Evolutionary conservation across 2,113 vertebrate species (phyloP).

Genomic region (Perognathus longimembris): DNA sequence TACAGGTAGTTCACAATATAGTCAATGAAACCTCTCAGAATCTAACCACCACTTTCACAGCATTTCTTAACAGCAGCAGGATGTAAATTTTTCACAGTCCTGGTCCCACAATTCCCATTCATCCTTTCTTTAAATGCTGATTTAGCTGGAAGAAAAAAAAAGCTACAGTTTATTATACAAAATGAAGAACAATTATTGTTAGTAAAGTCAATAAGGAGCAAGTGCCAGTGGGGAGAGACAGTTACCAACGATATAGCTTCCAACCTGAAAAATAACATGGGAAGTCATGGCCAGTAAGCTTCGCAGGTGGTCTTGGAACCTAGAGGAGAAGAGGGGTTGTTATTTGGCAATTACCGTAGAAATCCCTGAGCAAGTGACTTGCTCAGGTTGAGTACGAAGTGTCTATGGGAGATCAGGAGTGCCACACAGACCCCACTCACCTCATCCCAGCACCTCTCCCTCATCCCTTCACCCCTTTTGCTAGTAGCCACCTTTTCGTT

Average conservation of each 20-base stretch:
- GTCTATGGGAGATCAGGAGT: background rate
- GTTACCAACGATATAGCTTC: constrained; percentile 56
- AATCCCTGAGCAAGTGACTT: background rate
- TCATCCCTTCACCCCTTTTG: background rate
- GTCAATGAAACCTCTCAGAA: background rate
- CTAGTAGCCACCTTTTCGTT: background rate
- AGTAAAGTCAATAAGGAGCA: constrained; percentile 66
- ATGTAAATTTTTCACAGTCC: background rate
- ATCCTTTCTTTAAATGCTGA: constrained; percentile 42
- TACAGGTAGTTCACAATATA: fast-evolving
- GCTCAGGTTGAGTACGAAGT: background rate
- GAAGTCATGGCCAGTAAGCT: constrained; percentile 25
- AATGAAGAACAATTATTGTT: constrained; percentile 37
- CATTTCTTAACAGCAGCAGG: background rate
- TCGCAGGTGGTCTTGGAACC: constrained; percentile 41
- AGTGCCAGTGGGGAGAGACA: constrained; percentile 60
- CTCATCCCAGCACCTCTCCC: background rate
- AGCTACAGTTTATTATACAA: constrained; percentile 68
- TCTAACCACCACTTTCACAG: background rate
- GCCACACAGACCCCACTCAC: background rate
- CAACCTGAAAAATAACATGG: constrained; percentile 82
- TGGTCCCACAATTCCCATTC: background rate
- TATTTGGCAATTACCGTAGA: constrained; percentile 1
- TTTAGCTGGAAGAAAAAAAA: constrained; percentile 70
- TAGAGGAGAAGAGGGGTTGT: constrained; percentile 44